Conservation (phyloP, 2,113 vertebrate species). For the Cyphomyrus plagiostoma region DNA sequence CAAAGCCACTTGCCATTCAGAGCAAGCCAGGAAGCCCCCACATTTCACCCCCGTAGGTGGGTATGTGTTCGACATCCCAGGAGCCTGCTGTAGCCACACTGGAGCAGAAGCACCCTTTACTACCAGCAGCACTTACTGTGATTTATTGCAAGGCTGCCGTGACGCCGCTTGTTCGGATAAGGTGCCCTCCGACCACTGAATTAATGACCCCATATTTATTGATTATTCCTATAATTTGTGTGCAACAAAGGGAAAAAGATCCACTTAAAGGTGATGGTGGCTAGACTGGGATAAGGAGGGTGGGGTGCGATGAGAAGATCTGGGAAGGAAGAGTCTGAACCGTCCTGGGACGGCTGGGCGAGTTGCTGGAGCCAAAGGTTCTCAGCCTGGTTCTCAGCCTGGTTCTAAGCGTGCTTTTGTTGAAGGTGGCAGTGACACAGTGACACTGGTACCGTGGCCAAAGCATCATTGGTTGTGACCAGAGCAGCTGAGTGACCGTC, state of each 20-base stretch:
- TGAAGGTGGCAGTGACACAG: slow-evolving; percentile 57
- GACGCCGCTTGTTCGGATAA: slow-evolving; percentile 28
- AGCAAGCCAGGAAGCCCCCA: slow-evolving; percentile 47
- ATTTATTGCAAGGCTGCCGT: slow-evolving; percentile 30
- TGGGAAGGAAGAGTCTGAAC: slow-evolving; percentile 36
- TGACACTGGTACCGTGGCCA: slow-evolving; percentile 48
- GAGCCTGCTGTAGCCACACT: not conserved
- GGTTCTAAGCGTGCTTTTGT: slow-evolving; percentile 52
- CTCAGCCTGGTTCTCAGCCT: slow-evolving; percentile 53
- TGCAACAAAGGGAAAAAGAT: slow-evolving; percentile 49
- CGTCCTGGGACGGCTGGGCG: slow-evolving; percentile 50
- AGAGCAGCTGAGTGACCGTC: slow-evolving; percentile 66
- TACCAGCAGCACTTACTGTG: not conserved
- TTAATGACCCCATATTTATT: slow-evolving; percentile 47
- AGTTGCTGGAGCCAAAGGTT: slow-evolving; percentile 60
- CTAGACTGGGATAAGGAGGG: slow-evolving; percentile 41
- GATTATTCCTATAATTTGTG: slow-evolving; percentile 53
- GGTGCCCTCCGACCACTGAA: slow-evolving; percentile 28
- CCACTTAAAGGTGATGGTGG: slow-evolving; percentile 41
- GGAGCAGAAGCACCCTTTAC: slow-evolving; percentile 12
- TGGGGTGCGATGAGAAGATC: slow-evolving; percentile 27
- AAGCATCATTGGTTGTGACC: slow-evolving; percentile 70
- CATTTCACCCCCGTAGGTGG: slow-evolving; percentile 20
- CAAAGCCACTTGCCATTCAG: slow-evolving; percentile 25
- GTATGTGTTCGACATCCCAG: not conserved